Base-by-base conservation (phyloP, 2,797 vertebrate genomes). In the Pseudochirops corinnae region DNA sequence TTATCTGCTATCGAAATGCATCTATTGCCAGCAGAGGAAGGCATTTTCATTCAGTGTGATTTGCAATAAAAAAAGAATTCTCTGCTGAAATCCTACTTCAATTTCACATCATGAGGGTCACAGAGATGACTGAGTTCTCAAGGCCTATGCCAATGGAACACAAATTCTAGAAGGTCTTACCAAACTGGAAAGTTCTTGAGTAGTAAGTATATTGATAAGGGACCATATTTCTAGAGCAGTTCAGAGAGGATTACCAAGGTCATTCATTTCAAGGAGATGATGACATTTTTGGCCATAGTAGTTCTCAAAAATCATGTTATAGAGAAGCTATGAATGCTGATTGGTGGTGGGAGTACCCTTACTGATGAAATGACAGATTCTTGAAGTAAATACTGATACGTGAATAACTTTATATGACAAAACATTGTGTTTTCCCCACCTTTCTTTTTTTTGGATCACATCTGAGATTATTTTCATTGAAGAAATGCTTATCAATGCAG, bases 21-120 rank as follows among this genome's bases (percentile, higher is more conserved):
- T 95, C 95, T 2, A 4, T 6, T 90, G 53, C 53, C 94, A 52
- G 46, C 92, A 94, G 57, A 55, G 92, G 29, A 91, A 28, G 33
- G 93, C 96, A n/a, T 87, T 2, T 93, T 96, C 95, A 74, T 96
- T 60, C 95, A 95, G 90, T 9, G 5, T 67, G 28, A 94, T 82
- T 93, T 39, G 96, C 53, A 91, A 52, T 93, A 92, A 96, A 74
- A 33, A 67, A 67, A 67, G 67, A 74, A 74, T 9, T 14, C 33
- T 74, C 33, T 74, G 33, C 62, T 74, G 5, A 74, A 74, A 39
- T 67, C 62, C 33, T 18, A 67, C 33, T 67, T 67, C 14, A n/a
- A 1, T 67, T n/a, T n/a, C 33, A 7, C 16, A 67, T 67, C 33
- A 18, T n/a, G 4, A 67, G 62, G 31, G 14, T n/a, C 67, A 39